Percentiles rank a stretch among this genome's conserved stretches.
Evolutionary conservation across 1,140 invertebrate species (phyloP).

Genomic region (Drosophila prosaltans): DNA sequence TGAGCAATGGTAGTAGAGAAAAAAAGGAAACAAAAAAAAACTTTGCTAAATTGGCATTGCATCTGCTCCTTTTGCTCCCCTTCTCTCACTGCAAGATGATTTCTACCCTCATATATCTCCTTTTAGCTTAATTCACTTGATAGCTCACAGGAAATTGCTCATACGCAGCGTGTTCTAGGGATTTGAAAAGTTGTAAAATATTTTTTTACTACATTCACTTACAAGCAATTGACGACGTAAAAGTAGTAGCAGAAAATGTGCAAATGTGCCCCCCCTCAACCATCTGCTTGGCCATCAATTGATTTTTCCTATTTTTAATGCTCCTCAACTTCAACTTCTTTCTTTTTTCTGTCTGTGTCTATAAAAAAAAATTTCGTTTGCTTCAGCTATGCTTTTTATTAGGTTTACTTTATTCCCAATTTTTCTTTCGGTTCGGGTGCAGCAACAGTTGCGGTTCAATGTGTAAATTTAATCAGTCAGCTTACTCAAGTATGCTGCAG

Average conservation of each 20-base stretch:
- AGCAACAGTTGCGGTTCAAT: slow-evolving; percentile 71
- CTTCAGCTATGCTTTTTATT: slow-evolving; percentile 17
- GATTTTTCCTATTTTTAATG: slow-evolving; percentile 48
- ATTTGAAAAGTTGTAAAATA: slow-evolving; percentile 36
- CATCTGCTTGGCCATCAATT: slow-evolving; percentile 68
- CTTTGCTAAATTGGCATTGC: slow-evolving; percentile 33
- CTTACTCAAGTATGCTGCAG: slow-evolving; percentile 58
- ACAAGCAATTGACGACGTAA: slow-evolving; percentile 57
- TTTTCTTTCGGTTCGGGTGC: slow-evolving; percentile 53
- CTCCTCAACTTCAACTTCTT: slow-evolving; percentile 35
- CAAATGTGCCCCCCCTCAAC: slow-evolving; percentile 26
- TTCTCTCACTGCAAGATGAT: slow-evolving; percentile 16
- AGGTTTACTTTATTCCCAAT: slow-evolving; percentile 6
- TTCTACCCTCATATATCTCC: background rate
- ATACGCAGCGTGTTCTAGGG: slow-evolving; percentile 43
- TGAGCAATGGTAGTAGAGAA: slow-evolving; percentile 38
- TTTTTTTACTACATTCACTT: slow-evolving; percentile 65
- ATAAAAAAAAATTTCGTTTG: slow-evolving; percentile 4
- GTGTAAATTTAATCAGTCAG: slow-evolving; percentile 77
- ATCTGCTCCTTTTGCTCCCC: background rate
- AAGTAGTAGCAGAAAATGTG: slow-evolving; percentile 16
- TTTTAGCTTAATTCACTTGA: slow-evolving; percentile 25
- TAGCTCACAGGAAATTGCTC: slow-evolving; percentile 36
- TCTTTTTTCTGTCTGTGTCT: slow-evolving; percentile 40
- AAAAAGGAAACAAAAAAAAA: too few species aligned